Conservation (phyloP, 2,888 invertebrate species). For the Argyresthia albistria region DNA sequence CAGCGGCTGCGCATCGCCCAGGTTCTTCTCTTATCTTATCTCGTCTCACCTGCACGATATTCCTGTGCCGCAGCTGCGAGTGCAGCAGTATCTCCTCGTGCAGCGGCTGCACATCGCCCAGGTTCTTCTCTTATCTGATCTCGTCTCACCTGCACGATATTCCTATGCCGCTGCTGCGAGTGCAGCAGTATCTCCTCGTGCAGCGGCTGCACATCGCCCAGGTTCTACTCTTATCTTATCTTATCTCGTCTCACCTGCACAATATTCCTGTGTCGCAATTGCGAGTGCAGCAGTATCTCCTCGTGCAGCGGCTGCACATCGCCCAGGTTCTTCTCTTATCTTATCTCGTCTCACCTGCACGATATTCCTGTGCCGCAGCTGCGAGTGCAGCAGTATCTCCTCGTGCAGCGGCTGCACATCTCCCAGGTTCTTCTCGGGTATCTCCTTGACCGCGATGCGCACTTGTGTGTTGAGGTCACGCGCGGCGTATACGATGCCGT, state of each 20-base stretch:
- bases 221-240: slow-evolving; percentile 36
- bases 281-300: slow-evolving; percentile 97
- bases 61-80: slow-evolving; percentile 94
- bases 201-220: slow-evolving; percentile 96
- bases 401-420: slow-evolving; percentile 98
- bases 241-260: slow-evolving; percentile 76
- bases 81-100: slow-evolving; percentile 99
- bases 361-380: slow-evolving; percentile 95
- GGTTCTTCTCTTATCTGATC: slow-evolving; percentile 79
- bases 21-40: slow-evolving; percentile 36
- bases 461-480: slow-evolving; percentile 94
- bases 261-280: slow-evolving; percentile 95
- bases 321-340: slow-evolving; percentile 87
- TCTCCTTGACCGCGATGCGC: slow-evolving; percentile 97
- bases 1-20: slow-evolving; percentile 96
- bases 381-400: slow-evolving; percentile 97
- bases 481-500: slow-evolving; percentile 95
- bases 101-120: slow-evolving; percentile 96
- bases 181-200: slow-evolving; percentile 99
- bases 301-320: slow-evolving; percentile 98
- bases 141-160: slow-evolving; percentile 37
- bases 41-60: slow-evolving; percentile 87
- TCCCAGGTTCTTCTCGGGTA: slow-evolving; percentile 95
- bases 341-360: slow-evolving; percentile 76
- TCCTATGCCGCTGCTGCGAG: slow-evolving; percentile 94